These are phyloP conservation scores for Typhlichthys subterraneus DNA, from an alignment of 2,797 vertebrate genomes.

Conservation along the genomic window DNA sequence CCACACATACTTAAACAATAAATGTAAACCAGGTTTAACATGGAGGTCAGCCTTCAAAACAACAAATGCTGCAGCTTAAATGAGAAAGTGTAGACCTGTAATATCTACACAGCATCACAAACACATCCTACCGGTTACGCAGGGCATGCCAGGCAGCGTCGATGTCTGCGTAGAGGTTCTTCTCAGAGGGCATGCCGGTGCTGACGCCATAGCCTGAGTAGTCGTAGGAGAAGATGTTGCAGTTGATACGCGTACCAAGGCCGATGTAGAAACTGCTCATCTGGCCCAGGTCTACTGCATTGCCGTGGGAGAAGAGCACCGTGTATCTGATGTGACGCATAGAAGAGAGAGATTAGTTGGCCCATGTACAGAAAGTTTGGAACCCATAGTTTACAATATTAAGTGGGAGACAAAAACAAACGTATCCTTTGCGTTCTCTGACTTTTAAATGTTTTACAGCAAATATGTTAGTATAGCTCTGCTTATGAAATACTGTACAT, in stretches of 20 bases:
- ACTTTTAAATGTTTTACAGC: too few relatives aligned
- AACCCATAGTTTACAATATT: too few relatives aligned
- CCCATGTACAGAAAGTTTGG: too few relatives aligned
- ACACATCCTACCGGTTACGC: constrained; percentile 78
- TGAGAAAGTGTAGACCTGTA: too few relatives aligned
- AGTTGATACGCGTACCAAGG: constrained; percentile 86
- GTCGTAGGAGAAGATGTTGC: constrained; percentile 91
- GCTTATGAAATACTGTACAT: too few relatives aligned
- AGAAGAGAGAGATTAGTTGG: neutral
- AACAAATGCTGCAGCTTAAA: too few relatives aligned
- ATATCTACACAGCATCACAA: neutral
- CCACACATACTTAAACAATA: too few relatives aligned
- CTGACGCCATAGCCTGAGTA: constrained; percentile 88
- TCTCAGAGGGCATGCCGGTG: constrained; percentile 85
- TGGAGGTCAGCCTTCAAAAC: too few relatives aligned
- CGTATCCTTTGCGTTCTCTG: too few relatives aligned
- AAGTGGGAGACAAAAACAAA: too few relatives aligned
- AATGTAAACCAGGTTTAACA: too few relatives aligned
- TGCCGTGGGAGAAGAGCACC: constrained; percentile 87
- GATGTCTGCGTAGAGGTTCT: constrained; percentile 89
- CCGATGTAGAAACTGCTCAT: constrained; percentile 92
- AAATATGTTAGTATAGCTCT: too few relatives aligned
- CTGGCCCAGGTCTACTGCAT: constrained; percentile 89
- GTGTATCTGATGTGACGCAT: constrained; percentile 77
- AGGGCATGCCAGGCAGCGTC: constrained; percentile 91